Conservation (phyloP, 1,140 invertebrate species). For the Matsumurasca onukii region DNA sequence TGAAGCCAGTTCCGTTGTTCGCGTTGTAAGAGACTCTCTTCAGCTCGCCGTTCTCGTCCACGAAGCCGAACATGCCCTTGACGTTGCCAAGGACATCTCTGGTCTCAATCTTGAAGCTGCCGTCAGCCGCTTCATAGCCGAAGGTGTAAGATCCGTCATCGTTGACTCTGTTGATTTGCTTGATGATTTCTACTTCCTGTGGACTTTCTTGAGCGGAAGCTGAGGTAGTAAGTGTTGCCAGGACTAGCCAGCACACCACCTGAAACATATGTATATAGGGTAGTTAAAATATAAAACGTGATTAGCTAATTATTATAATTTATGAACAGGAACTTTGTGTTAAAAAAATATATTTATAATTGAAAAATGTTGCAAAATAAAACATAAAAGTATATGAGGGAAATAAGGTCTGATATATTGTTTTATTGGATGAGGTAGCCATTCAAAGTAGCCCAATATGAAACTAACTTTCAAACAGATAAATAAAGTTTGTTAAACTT, state of each 20-base stretch:
- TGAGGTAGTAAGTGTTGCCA: background rate
- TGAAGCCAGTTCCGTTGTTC: constrained; percentile 56
- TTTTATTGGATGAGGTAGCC: too few species aligned
- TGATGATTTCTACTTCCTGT: constrained; percentile 60
- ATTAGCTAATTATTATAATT: too few species aligned
- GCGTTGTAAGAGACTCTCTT: constrained; percentile 81
- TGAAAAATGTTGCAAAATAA: too few species aligned
- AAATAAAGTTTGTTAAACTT: too few species aligned
- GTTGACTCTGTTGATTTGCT: constrained; percentile 78
- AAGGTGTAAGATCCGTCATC: constrained; percentile 84
- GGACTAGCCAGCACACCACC: constrained; percentile 2
- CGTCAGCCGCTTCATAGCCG: constrained; percentile 81
- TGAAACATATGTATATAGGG: background rate
- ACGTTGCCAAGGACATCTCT: constrained; percentile 77
- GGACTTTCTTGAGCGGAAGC: constrained; percentile 37
- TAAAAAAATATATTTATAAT: too few species aligned
- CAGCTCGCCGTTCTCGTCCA: constrained; percentile 76
- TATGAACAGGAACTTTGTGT: too few species aligned
- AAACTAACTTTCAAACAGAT: too few species aligned
- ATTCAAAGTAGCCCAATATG: too few species aligned
- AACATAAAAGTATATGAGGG: too few species aligned
- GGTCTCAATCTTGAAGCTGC: constrained; percentile 82
- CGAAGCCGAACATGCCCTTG: constrained; percentile 83
- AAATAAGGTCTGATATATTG: too few species aligned
- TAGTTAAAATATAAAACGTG: too few species aligned